Conservation (phyloP, 2,797 vertebrate species). For the Gymnoscopelus braueri region DNA sequence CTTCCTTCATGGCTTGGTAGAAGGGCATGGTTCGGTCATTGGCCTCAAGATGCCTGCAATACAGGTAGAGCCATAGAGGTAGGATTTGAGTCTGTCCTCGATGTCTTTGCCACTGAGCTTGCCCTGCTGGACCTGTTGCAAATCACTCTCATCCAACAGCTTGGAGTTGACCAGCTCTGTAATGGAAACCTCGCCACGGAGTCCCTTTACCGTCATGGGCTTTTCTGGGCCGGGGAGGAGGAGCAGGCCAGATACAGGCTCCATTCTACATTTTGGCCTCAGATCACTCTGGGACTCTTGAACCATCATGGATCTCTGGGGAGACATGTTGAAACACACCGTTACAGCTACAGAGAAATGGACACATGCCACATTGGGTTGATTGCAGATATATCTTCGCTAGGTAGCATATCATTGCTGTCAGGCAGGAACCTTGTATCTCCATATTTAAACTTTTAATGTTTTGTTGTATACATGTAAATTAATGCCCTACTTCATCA, state of each 20-base stretch:
- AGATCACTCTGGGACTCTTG: conserved; percentile 91
- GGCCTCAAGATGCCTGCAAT: conserved; percentile 95
- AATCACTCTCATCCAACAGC: conserved; percentile 85
- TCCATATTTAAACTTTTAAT: no score
- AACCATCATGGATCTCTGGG: conserved; percentile 89
- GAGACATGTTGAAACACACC: conserved; percentile 57
- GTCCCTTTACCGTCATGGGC: conserved; percentile 87
- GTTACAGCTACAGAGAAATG: conserved; percentile 22
- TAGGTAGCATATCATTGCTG: no score
- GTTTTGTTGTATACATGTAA: no score
- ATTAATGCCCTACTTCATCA: no score
- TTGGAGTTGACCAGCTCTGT: conserved; percentile 82
- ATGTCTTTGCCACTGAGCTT: conserved; percentile 86
- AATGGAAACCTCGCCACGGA: conserved; percentile 86
- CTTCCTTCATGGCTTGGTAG: conserved; percentile 95
- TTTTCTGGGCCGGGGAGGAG: conserved; percentile 85
- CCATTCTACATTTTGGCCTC: conserved; percentile 85
- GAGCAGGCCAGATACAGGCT: conserved; percentile 88
- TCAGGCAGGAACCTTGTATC: no score
- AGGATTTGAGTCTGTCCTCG: conserved; percentile 88
- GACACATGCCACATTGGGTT: conserved; percentile 33
- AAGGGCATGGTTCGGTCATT: conserved; percentile 90
- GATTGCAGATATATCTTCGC: no score
- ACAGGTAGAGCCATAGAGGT: conserved; percentile 91
- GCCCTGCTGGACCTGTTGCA: conserved; percentile 83